Evolutionary conservation across 2,797 vertebrate genomes (phyloP).

Genomic region (Tragelaphus eurycerus): DNA sequence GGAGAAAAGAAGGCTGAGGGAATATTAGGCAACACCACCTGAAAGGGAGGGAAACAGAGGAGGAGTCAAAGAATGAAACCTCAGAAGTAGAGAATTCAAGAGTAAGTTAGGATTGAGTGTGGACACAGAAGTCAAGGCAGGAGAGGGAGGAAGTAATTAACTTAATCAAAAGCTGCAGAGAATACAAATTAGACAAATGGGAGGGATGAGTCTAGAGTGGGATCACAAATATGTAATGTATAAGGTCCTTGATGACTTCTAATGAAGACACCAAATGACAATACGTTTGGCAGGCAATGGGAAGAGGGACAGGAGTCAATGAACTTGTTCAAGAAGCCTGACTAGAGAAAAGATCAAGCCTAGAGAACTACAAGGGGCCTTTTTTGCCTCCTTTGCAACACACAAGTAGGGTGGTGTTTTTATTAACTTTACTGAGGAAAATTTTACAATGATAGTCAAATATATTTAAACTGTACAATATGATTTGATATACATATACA

Average conservation of each 20-base stretch:
- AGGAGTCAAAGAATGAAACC: background rate
- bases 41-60: background rate
- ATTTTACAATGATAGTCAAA: background rate
- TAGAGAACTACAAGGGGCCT: background rate
- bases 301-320: background rate
- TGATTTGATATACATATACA: background rate
- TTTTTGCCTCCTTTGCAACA: background rate
- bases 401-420: background rate
- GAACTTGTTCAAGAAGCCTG: background rate
- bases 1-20: background rate
- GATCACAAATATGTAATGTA: background rate
- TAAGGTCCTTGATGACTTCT: background rate
- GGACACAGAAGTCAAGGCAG: background rate
- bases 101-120: background rate
- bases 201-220: background rate
- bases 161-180: background rate
- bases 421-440: background rate
- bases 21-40: background rate
- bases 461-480: background rate
- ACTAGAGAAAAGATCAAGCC: background rate
- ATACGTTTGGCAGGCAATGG: background rate
- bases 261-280: background rate
- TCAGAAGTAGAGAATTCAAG: background rate
- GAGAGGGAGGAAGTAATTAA: background rate
- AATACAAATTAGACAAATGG: background rate